phyloP scores from a whole-genome alignment of 1,140 invertebrate species.

The Dendroctonus ponderosae region DNA sequence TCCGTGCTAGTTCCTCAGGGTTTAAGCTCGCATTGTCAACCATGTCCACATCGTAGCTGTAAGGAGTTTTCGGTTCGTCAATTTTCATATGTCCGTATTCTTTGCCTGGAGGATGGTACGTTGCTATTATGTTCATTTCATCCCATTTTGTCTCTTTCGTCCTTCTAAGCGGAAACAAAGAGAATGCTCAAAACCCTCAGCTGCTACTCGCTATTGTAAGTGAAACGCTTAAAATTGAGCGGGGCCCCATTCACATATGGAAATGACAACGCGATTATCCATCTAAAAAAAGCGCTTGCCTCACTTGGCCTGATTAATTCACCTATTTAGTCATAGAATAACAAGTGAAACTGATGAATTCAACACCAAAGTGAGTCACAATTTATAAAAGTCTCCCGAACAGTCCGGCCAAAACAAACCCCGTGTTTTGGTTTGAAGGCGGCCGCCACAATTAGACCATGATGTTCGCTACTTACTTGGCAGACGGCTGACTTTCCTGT shows the following conservation, averaged over 20 bases:
- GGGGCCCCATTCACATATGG: neutral
- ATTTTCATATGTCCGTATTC: conserved; percentile 99
- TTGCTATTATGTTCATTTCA: conserved; percentile 99
- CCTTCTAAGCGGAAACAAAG: conserved; percentile 53
- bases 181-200: neutral
- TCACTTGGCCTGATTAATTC: conserved; percentile 4
- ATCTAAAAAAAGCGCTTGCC: conserved; percentile 10
- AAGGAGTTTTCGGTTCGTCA: conserved; percentile 97
- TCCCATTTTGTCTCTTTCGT: conserved; percentile 91
- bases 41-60: conserved; percentile 72
- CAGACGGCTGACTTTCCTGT: conserved; percentile 57
- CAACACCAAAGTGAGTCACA: conserved; percentile 9
- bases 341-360: too few species aligned
- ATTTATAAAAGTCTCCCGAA: conserved; percentile 1
- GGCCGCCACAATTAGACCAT: neutral
- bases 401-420: neutral
- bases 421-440: neutral
- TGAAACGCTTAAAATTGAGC: neutral
- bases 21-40: conserved; percentile 69
- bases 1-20: conserved; percentile 73
- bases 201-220: neutral
- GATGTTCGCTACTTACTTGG: conserved; percentile 37
- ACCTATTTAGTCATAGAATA: neutral
- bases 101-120: conserved; percentile 95
- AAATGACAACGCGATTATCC: neutral